Evolutionary conservation across 2,888 invertebrate species (phyloP).

Genomic region (Antitype chi): DNA sequence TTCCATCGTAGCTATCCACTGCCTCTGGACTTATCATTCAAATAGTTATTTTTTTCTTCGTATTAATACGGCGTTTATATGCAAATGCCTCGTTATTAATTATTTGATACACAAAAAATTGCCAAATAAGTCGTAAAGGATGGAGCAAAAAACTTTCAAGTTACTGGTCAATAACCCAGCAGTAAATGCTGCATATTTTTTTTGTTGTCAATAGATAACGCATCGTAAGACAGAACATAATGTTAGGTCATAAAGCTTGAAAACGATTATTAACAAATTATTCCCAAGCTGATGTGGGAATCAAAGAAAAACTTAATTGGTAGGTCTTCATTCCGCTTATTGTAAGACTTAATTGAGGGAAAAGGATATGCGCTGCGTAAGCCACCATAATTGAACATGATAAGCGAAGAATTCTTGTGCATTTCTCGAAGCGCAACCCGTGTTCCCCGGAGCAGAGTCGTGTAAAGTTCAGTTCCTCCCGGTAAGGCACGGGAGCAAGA

Average conservation of each 20-base stretch:
- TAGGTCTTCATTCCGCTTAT: slow-evolving; percentile 45
- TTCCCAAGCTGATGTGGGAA: slow-evolving; percentile 58
- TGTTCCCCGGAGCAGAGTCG: slow-evolving; percentile 45
- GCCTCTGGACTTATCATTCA: slow-evolving; percentile 63
- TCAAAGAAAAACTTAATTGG: slow-evolving; percentile 57
- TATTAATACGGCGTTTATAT: slow-evolving; percentile 60
- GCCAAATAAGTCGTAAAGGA: slow-evolving; percentile 59
- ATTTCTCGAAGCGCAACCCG: slow-evolving; percentile 46
- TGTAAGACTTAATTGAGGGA: slow-evolving; percentile 58
- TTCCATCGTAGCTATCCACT: slow-evolving; percentile 56
- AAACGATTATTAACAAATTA: slow-evolving; percentile 45
- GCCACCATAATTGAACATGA: slow-evolving; percentile 37
- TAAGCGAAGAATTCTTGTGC: slow-evolving; percentile 44
- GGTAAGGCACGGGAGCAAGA: slow-evolving; percentile 49
- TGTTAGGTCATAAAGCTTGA: slow-evolving; percentile 47
- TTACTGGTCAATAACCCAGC: slow-evolving; percentile 62
- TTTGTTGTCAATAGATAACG: slow-evolving; percentile 46
- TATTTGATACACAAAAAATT: slow-evolving; percentile 58
- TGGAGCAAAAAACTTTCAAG: slow-evolving; percentile 51
- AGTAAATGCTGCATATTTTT: slow-evolving; percentile 50
- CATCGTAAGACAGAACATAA: slow-evolving; percentile 36
- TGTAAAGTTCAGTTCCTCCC: slow-evolving; percentile 53
- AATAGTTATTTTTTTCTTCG: slow-evolving; percentile 40
- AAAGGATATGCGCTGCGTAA: slow-evolving; percentile 57
- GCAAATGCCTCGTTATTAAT: slow-evolving; percentile 60